Evolutionary conservation across 2,113 vertebrate species (phyloP), one percentile per base, ranked within the genome.

Genomic region (Charadrius vociferus): DNA sequence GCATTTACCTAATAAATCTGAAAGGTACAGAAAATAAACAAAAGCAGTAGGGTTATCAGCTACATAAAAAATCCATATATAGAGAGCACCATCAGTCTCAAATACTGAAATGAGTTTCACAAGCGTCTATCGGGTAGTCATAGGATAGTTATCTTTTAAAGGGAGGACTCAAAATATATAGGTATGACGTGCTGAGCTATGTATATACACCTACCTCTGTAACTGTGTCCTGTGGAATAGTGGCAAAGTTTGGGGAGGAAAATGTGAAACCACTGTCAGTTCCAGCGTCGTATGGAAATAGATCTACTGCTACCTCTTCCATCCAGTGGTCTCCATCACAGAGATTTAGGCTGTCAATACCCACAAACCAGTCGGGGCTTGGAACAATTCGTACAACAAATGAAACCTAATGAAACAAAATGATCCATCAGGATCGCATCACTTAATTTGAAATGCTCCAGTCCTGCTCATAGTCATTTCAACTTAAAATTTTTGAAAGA

Each of bases 241-340:
- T 99, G n/a, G 99, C 99, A 80, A 99, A 99, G 94, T 99, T 99
- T 49, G 99, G 99, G 3, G 99, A 99, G 11, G 99, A 99, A 97
- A 99, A 99, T 14, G 99, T 99, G 98, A 99, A 99, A 39, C 99
- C 99, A 12, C 99, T 99, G 65, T 99, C 99, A 2, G 99, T 99
- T 50, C 99, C 99, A 4, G 99, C 99, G 29, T 99, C 99, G 1
- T 99, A 98, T 0, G 99, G 99, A 91, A 98, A 98, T 37, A 99
- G 98, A 66, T 99, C 99, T 82, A 99, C 41, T 1, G 98, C 96
- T 6, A 99, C 87, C 58, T 97, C 98, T 20, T 99, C 98, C 95
- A 98, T 98, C 99, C 99, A 99, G 47, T 88, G 98, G 56, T 98
- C 97, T 16, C 98, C 98, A 14, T 99, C 98, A 45, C 99, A 99